phyloP scores from a whole-genome alignment of 2,113 vertebrate species.

The Ellobius talpinus region DNA sequence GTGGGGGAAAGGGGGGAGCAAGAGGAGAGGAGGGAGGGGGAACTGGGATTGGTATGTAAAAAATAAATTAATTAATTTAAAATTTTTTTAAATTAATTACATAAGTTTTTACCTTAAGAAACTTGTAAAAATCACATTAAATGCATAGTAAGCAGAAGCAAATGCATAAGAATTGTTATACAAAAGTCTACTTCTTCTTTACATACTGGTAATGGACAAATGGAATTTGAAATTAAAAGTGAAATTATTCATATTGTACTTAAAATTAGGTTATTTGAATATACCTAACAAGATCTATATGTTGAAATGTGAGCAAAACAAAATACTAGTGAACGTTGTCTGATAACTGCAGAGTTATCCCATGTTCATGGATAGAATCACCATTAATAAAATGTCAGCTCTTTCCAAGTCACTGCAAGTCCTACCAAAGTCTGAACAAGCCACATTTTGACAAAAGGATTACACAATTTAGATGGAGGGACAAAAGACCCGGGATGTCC shows the following conservation, averaged over 20 bases:
- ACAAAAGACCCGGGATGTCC: neutral
- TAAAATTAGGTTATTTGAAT: neutral
- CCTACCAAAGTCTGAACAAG: neutral
- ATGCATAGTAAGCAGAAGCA: conserved; percentile 7
- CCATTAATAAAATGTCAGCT: neutral
- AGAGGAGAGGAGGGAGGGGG: too few relatives aligned
- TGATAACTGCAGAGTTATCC: neutral
- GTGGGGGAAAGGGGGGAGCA: too few relatives aligned
- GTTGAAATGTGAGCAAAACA: neutral
- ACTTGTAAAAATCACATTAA: conserved; percentile 8
- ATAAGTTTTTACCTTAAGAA: neutral
- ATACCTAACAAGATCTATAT: neutral
- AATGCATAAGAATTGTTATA: neutral
- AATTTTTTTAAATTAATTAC: neutral
- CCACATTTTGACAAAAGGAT: neutral
- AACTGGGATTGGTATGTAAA: too few relatives aligned
- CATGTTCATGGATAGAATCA: neutral
- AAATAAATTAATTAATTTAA: too few relatives aligned
- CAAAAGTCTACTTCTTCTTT: neutral
- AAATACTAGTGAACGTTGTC: neutral
- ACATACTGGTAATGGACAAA: neutral
- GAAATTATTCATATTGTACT: neutral
- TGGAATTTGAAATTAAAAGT: neutral
- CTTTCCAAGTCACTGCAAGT: neutral
- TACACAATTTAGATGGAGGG: neutral